Evolutionary conservation across 2,797 vertebrate species (phyloP).

Genomic region (Sciurus vulgaris): DNA sequence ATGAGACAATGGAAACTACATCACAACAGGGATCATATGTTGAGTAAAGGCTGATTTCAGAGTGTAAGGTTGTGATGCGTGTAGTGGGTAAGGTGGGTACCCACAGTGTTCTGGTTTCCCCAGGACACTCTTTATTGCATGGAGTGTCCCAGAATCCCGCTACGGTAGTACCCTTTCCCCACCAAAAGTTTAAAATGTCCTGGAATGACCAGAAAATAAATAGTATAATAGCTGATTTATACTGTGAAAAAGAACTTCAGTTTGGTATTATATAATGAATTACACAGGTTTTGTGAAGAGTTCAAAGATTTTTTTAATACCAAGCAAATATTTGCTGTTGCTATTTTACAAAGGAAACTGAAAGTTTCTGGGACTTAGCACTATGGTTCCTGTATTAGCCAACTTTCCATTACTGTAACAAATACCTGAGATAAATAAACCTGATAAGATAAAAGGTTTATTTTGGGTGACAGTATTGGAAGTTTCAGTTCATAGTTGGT

Average conservation of each 20-base stretch:
- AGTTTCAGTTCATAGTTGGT: neutral
- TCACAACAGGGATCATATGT: neutral
- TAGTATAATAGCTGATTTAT: neutral
- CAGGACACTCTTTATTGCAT: neutral
- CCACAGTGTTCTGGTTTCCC: neutral
- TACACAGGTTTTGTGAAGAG: neutral
- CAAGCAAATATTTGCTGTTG: neutral
- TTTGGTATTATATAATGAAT: neutral
- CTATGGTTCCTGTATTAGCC: neutral
- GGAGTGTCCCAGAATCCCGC: neutral
- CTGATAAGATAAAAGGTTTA: neutral
- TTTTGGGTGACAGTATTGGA: neutral
- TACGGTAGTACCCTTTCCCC: neutral
- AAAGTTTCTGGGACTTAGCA: neutral
- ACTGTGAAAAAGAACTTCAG: neutral
- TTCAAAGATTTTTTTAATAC: neutral
- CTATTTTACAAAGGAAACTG: neutral
- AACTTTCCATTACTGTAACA: neutral
- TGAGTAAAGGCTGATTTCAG: neutral
- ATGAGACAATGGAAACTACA: neutral
- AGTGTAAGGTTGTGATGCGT: neutral
- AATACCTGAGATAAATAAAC: neutral
- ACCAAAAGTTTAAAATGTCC: neutral
- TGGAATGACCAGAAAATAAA: neutral
- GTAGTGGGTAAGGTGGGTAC: neutral